Evolutionary conservation across 1,140 invertebrate species (phyloP).

Genomic region (Bradysia coprophila): DNA sequence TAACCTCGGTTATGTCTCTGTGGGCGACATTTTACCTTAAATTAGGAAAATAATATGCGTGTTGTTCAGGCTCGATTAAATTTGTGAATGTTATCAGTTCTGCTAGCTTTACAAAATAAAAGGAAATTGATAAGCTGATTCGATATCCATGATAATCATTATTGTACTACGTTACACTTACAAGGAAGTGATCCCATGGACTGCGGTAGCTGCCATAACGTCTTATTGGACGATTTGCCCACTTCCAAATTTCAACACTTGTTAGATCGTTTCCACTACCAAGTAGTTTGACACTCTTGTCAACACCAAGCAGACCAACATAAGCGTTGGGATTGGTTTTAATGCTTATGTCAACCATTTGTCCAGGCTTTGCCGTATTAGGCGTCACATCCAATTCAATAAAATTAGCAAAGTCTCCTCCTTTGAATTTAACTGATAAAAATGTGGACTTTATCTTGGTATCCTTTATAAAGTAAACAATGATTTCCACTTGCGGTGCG

Average conservation of each 20-base stretch:
- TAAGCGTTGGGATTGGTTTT: conserved; percentile 66
- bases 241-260: conserved; percentile 16
- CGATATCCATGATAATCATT: no score
- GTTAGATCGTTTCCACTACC: conserved; percentile 40
- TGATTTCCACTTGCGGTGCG: conserved; percentile 58
- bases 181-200: no score
- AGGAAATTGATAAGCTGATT: no score
- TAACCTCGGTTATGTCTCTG: no score
- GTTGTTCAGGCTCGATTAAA: no score
- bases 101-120: no score
- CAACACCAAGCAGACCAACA: conserved; percentile 66
- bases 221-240: no score
- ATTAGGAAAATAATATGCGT: no score
- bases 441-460: conserved; percentile 68
- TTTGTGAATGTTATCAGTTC: no score
- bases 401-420: conserved; percentile 58
- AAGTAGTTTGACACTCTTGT: conserved; percentile 67
- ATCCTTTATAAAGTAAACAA: conserved; percentile 50
- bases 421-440: conserved; percentile 51
- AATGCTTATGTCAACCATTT: conserved; percentile 49
- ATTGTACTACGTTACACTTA: no score
- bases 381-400: background rate
- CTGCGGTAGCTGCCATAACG: no score
- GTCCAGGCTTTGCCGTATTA: conserved; percentile 31
- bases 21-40: no score